Base-by-base conservation (phyloP, 2,113 vertebrate species). In the Dryoscopus gambensis region DNA sequence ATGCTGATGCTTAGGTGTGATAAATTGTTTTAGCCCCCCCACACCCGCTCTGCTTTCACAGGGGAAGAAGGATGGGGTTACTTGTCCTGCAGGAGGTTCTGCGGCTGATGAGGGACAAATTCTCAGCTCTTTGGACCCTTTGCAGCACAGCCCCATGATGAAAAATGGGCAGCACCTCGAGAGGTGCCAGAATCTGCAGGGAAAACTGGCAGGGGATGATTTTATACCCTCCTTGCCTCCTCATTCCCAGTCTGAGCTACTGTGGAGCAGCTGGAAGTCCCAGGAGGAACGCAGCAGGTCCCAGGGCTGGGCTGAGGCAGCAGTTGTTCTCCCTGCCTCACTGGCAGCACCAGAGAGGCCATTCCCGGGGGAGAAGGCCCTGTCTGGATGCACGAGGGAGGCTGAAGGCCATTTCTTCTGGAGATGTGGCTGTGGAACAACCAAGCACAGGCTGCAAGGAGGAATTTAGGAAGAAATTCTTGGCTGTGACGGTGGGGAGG, bases 401-500 rank as follows among this genome's bases (percentile, higher is more conserved):
- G 23, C 19, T 20, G 7, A 47, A 73, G n/a, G n/a, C 6, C 21
- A 3, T 49, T 92, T 65, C 6, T 82, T 44, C 74, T 33, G 46
- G 59, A 63, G 13, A 53, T 8, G 24, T 21, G 47, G n/a, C 63
- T 39, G 9, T 46, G 28, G 37, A 65, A 40, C 21, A 81, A 12
- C 24, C 1, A 1, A 28, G 19, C 6, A 22, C 35, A 42, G 12
- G 1, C 33, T 79, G 49, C 59, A 73, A 27, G 31, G 44, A 31
- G 35, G 22, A 64, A 50, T 22, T 80, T 15, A 27, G 57, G 57
- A 42, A 64, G 35, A 8, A 49, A 42, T 56, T 63, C 4, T 10
- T 25, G 3, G 1, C n/a, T 63, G 30, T 0, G 50, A 88, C 25
- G 40, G 14, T 14, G 40, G 1, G 0, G 0, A 70, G 28, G 15